Evolutionary conservation across 2,888 invertebrate genomes (phyloP).

Genomic region (Agrenia bidenticulata): DNA sequence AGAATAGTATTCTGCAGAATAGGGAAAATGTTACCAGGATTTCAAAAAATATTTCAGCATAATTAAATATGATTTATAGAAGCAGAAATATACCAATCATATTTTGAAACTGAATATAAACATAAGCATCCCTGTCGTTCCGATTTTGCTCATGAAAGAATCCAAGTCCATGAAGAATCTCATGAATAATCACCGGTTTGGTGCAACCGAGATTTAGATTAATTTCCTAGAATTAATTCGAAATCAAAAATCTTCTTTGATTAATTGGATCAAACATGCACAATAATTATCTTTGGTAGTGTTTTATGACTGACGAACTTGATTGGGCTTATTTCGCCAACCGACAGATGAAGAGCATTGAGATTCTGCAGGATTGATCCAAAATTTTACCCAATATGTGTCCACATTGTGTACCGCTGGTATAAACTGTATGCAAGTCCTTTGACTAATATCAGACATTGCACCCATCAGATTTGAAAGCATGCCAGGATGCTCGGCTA

Average conservation of each 20-base stretch:
- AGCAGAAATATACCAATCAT: background rate
- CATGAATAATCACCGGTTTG: slow-evolving; percentile 29
- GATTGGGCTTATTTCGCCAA: slow-evolving; percentile 34
- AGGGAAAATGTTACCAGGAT: no score
- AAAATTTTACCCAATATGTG: no score
- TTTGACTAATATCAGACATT: slow-evolving; percentile 20
- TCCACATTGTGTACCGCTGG: background rate
- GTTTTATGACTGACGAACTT: slow-evolving; percentile 15
- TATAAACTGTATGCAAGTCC: slow-evolving; percentile 30
- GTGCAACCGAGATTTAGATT: slow-evolving; percentile 28
- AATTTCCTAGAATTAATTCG: slow-evolving; percentile 21
- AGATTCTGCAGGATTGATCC: slow-evolving; percentile 14
- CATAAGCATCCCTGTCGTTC: slow-evolving; percentile 20
- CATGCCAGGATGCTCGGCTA: slow-evolving; percentile 23
- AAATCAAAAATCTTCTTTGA: no score
- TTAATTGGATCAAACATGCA: no score
- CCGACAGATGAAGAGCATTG: slow-evolving; percentile 38
- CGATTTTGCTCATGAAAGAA: slow-evolving; percentile 36
- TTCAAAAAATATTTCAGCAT: no score
- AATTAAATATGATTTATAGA: background rate
- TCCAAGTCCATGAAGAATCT: slow-evolving; percentile 30
- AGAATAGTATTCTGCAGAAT: slow-evolving; percentile 20
- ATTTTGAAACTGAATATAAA: slow-evolving; percentile 29
- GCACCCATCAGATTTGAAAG: slow-evolving; percentile 21
- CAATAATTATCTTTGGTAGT: no score